Percentiles rank a stretch among this genome's conserved stretches.
These are phyloP conservation scores for Trichogramma dendrolimi DNA, from an alignment of 2,888 invertebrate species.

Conservation along the genomic window DNA sequence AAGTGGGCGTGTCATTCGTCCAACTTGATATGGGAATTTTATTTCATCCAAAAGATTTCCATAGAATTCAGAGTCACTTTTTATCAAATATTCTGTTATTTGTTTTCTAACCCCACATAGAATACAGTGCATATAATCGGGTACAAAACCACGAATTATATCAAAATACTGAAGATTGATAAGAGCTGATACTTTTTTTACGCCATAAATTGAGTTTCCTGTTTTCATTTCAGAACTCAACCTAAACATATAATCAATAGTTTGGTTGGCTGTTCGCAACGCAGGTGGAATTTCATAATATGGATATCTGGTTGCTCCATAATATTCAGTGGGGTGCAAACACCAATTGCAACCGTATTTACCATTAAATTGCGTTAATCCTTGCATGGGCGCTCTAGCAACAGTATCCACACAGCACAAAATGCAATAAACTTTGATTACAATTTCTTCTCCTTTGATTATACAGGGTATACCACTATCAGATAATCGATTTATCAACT, in stretches of 20 bases:
- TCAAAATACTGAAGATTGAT: conserved; percentile 21
- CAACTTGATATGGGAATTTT: no score
- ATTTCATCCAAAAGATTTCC: no score
- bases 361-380: conserved; percentile 10
- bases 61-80: no score
- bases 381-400: conserved; percentile 16
- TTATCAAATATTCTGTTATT: no score
- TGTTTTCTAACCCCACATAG: conserved; percentile 19
- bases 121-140: conserved; percentile 26
- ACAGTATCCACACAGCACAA: conserved; percentile 14
- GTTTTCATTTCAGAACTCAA: not conserved
- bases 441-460: conserved; percentile 14
- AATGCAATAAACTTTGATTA: conserved; percentile 1
- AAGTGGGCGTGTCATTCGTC: no score
- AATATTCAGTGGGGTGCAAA: conserved; percentile 8
- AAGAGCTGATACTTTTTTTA: conserved; percentile 15
- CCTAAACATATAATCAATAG: not conserved
- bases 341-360: conserved; percentile 17
- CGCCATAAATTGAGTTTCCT: conserved; percentile 7
- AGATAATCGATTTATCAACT: conserved; percentile 18
- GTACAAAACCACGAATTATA: conserved; percentile 23
- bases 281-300: not conserved
- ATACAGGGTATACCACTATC: conserved; percentile 19
- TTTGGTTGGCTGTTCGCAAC: conserved; percentile 2
- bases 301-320: conserved; percentile 3